Evolutionary conservation across 2,888 invertebrate species (phyloP).

Genomic region (Philaethria dido): DNA sequence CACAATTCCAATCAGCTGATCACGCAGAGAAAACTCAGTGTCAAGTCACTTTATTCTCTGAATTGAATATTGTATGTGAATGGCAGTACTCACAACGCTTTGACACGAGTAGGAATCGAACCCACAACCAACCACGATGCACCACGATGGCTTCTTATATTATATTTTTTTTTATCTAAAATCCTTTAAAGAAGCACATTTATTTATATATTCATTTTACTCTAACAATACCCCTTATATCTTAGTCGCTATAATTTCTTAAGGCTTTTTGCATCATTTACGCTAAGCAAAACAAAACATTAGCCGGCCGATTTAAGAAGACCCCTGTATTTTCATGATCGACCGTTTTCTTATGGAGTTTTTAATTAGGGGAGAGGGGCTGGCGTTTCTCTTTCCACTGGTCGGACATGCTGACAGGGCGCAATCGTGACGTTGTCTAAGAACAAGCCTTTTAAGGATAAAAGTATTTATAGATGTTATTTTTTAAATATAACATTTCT

Average conservation of each 20-base stretch:
- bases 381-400: slow-evolving; percentile 50
- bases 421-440: slow-evolving; percentile 54
- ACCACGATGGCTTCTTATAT: no score
- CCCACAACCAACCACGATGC: no score
- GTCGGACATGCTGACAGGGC: slow-evolving; percentile 46
- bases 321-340: slow-evolving; percentile 46
- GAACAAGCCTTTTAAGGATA: slow-evolving; percentile 46
- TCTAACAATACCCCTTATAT: slow-evolving; percentile 37
- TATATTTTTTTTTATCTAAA: not conserved
- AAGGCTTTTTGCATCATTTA: slow-evolving; percentile 67
- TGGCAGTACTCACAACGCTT: no score
- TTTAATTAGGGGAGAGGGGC: slow-evolving; percentile 30
- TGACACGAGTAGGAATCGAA: no score
- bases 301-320: slow-evolving; percentile 48
- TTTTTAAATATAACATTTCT: no score
- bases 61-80: no score
- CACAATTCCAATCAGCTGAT: no score
- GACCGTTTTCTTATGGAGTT: slow-evolving; percentile 38
- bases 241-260: slow-evolving; percentile 45
- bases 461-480: slow-evolving; percentile 17
- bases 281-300: slow-evolving; percentile 60
- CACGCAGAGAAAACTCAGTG: no score
- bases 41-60: no score
- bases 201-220: slow-evolving; percentile 18
- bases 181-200: slow-evolving; percentile 18